These are phyloP conservation scores for Pharmacophagus antenor DNA, from an alignment of 2,888 invertebrate genomes.

Conservation along the genomic window DNA sequence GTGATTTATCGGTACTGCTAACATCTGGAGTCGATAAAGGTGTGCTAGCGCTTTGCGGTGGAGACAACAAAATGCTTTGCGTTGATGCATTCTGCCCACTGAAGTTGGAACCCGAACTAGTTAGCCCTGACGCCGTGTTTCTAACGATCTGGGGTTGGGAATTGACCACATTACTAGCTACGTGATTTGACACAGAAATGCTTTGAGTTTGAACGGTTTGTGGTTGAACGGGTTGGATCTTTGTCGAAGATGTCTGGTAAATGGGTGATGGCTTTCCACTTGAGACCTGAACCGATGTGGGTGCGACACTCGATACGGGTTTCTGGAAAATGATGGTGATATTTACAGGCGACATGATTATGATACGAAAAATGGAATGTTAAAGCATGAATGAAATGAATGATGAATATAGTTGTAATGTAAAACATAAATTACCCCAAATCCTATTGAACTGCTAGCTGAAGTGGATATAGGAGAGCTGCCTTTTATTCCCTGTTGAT, in stretches of 20 bases:
- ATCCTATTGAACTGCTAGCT: slow-evolving; percentile 68
- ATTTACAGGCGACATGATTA: slow-evolving; percentile 64
- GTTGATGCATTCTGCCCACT: slow-evolving; percentile 63
- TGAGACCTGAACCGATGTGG: slow-evolving; percentile 85
- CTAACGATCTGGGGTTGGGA: slow-evolving; percentile 78
- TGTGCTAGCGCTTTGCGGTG: slow-evolving; percentile 83
- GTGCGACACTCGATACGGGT: slow-evolving; percentile 92
- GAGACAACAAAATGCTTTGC: slow-evolving; percentile 77
- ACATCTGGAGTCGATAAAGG: slow-evolving; percentile 79
- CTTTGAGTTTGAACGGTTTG: slow-evolving; percentile 83
- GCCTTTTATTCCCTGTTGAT: slow-evolving; percentile 61
- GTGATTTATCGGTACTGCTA: slow-evolving; percentile 76
- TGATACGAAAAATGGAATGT: slow-evolving; percentile 27
- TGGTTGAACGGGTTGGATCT: slow-evolving; percentile 90
- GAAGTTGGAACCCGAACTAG: slow-evolving; percentile 72
- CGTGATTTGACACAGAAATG: slow-evolving; percentile 63
- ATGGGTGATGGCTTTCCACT: slow-evolving; percentile 87
- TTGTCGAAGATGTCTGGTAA: slow-evolving; percentile 90
- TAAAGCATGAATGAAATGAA: slow-evolving; percentile 30
- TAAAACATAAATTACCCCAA: slow-evolving; percentile 67
- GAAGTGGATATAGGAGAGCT: slow-evolving; percentile 70
- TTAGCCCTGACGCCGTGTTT: slow-evolving; percentile 73
- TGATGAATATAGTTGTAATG: slow-evolving; percentile 23
- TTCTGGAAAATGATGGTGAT: slow-evolving; percentile 84
- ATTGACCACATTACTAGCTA: slow-evolving; percentile 69